A percentile compares a stretch with the other conserved stretches of the same genome.
Evolutionary conservation across 1,140 invertebrate genomes (phyloP).

Genomic region (Saccostrea cuccullata): DNA sequence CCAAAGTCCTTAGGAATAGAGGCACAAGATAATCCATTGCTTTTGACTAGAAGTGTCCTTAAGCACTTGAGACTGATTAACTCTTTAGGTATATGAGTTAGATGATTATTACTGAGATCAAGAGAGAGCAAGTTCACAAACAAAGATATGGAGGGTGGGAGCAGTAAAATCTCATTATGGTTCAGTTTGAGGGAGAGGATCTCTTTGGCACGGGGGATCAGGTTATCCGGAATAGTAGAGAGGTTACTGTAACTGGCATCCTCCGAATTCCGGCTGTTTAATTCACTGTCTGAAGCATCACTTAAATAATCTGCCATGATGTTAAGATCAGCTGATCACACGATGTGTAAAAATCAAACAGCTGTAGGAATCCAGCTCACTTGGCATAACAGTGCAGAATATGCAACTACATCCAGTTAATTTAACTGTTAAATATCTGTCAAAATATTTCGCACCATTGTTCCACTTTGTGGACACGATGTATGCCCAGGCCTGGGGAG

Average conservation of each 20-base stretch:
- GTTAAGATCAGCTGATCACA: background rate
- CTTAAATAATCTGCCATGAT: conserved; percentile 47
- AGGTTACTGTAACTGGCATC: conserved; percentile 74
- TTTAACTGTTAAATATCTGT: background rate
- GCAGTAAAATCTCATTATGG: conserved; percentile 75
- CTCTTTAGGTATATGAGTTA: conserved; percentile 87
- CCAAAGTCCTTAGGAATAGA: conserved; percentile 92
- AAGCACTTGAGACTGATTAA: conserved; percentile 85
- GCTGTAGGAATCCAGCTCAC: no score
- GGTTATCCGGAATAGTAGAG: conserved; percentile 70
- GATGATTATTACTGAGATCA: conserved; percentile 92
- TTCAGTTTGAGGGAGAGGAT: conserved; percentile 72
- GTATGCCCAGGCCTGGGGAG: background rate
- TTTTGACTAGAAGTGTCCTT: conserved; percentile 89
- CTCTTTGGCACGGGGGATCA: conserved; percentile 59
- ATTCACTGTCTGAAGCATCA: conserved; percentile 61
- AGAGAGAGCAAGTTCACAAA: conserved; percentile 82
- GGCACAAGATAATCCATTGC: conserved; percentile 90
- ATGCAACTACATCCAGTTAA: background rate
- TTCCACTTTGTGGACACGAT: background rate
- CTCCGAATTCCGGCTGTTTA: conserved; percentile 70
- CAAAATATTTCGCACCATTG: background rate
- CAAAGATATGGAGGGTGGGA: conserved; percentile 75
- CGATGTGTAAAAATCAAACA: no score
- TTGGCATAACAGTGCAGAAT: no score